Conservation (phyloP, 2,113 vertebrate species). For the Ondatra zibethicus region DNA sequence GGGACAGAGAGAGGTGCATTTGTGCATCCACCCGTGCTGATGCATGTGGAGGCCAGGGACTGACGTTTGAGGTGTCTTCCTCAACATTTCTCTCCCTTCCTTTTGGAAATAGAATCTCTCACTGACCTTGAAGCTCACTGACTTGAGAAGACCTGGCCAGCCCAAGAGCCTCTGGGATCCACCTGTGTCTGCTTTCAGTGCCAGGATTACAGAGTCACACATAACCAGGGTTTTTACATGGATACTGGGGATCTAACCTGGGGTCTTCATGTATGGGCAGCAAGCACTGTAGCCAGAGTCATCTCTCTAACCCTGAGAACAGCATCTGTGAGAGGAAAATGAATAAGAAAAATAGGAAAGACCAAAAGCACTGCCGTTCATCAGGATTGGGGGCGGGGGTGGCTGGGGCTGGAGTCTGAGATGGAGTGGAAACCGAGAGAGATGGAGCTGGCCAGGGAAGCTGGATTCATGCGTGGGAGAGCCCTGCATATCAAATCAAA, state of each 20-base stretch:
- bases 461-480: too few species aligned
- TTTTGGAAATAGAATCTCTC: not conserved
- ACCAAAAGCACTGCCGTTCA: not conserved
- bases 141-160: not conserved
- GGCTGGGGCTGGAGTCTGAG: too few species aligned
- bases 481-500: not conserved
- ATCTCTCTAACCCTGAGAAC: too few species aligned
- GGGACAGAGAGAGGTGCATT: too few species aligned
- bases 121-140: not conserved
- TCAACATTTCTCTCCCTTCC: not conserved
- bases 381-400: not conserved
- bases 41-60: not conserved
- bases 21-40: not conserved
- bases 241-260: not conserved
- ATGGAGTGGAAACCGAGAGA: accelerated
- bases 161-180: not conserved
- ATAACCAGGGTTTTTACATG: not conserved
- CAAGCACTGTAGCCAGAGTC: not conserved
- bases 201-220: not conserved
- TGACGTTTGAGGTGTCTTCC: not conserved
- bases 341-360: not conserved
- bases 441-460: not conserved
- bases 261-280: too few species aligned
- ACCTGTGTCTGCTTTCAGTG: not conserved
- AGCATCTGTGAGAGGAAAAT: not conserved